A percentile compares a stretch with the other conserved stretches of the same genome.
Evolutionary conservation across 1,140 invertebrate genomes (phyloP).

Genomic region (Drosophila triauraria): DNA sequence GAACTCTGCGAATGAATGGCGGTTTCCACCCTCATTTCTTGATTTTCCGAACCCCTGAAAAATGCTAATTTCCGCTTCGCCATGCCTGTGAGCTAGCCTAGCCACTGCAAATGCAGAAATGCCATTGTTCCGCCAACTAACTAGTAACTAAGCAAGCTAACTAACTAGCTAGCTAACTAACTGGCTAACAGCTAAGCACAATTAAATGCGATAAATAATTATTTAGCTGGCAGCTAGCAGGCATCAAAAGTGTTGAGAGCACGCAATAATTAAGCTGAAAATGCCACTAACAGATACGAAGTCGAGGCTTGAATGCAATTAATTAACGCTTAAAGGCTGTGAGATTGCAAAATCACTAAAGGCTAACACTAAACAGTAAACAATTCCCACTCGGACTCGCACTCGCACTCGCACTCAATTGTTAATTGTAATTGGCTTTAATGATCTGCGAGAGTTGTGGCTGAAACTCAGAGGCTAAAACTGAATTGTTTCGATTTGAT

Average conservation of each 20-base stretch:
- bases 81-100: constrained; percentile 44
- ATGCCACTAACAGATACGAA: constrained; percentile 18
- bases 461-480: neutral
- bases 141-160: constrained; percentile 27
- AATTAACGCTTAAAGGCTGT: constrained; percentile 62
- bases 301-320: constrained; percentile 52
- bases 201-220: constrained; percentile 55
- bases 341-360: constrained; percentile 51
- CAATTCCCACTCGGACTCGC: constrained; percentile 51
- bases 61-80: constrained; percentile 59
- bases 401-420: constrained; percentile 51
- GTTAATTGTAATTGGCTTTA: constrained; percentile 73
- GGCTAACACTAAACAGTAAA: constrained; percentile 39
- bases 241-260: constrained; percentile 72
- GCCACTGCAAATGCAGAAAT: constrained; percentile 50
- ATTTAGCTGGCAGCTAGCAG: constrained; percentile 46
- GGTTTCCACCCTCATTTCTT: constrained; percentile 31
- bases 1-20: neutral
- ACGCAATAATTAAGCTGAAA: constrained; percentile 63
- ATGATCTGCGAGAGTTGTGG: constrained; percentile 53
- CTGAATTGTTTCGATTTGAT: constrained; percentile 51
- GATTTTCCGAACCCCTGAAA: neutral
- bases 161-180: constrained; percentile 20
- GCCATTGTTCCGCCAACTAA: constrained; percentile 65
- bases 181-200: constrained; percentile 17